Evolutionary conservation across 2,888 invertebrate species (phyloP).

Genomic region (Pseudococcus jackbeardsleyi): DNA sequence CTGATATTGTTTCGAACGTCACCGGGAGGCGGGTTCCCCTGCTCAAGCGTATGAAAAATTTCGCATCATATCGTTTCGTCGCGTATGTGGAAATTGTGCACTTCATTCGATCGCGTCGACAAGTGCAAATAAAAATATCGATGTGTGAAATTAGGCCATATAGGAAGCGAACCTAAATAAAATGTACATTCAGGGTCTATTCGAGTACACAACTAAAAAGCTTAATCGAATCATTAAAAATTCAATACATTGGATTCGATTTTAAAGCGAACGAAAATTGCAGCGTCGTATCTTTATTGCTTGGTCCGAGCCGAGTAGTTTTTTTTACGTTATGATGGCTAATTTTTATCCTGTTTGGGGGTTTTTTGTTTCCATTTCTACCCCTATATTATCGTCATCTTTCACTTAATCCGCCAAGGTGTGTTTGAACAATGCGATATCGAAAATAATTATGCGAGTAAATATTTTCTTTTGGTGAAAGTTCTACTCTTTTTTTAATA

Average conservation of each 20-base stretch:
- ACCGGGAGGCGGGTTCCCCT: not conserved
- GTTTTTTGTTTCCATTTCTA: not conserved
- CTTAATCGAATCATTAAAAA: slow-evolving; percentile 38
- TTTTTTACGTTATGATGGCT: not conserved
- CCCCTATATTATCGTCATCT: not conserved
- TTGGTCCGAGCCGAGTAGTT: not conserved
- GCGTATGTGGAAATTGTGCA: not conserved
- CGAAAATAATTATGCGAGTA: slow-evolving; percentile 19
- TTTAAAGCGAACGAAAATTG: not conserved
- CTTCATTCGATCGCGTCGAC: not conserved
- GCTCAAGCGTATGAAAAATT: not conserved
- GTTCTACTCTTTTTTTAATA: not conserved
- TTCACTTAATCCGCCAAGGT: slow-evolving; percentile 2
- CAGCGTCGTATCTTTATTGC: slow-evolving; percentile 15
- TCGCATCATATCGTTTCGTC: not conserved
- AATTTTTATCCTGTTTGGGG: not conserved
- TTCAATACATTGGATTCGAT: not conserved
- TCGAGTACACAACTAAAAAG: not conserved
- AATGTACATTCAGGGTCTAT: too few relatives aligned
- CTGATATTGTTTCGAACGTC: slow-evolving; percentile 37
- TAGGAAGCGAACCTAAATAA: too few relatives aligned
- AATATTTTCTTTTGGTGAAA: not conserved
- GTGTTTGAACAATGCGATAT: slow-evolving; percentile 12
- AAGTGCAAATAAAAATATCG: not conserved
- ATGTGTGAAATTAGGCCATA: slow-evolving; percentile 21